Base-by-base conservation (phyloP, 2,113 vertebrate genomes). In the Chaetorhynchus papuensis region DNA sequence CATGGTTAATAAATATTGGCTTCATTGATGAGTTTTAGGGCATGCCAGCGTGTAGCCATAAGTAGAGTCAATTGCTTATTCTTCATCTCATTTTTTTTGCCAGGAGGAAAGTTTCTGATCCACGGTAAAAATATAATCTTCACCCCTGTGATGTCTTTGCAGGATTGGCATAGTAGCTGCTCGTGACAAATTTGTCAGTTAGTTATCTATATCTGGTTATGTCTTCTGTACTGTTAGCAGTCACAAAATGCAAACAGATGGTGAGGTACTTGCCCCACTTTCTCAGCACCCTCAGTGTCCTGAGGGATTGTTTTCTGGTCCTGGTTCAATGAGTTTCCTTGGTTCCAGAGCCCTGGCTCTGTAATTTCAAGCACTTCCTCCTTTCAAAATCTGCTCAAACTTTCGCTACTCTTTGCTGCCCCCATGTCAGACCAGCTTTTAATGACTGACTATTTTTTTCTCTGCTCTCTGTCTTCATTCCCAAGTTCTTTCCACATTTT, bases 371-470 rank as follows among this genome's bases (percentile, higher is more conserved):
- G 70, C 35, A 72, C 53, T 81, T 88, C 45, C 42, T 91, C 35
- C 52, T 88, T 90, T 81, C 60, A 89, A 83, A 94, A 59, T 81
- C 72, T 78, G 39, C 56, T 93, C 47, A 82, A 14, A 68, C 30
- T 93, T 93, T 83, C 87, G 52, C 68, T 90, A 63, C 45, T 88
- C 79, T 92, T 94, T 94, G 88, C 92, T 86, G 65, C 72, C 56
- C 69, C 72, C 72, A 10, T 53, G n/a, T 90, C 76, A 70, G 64
- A 78, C 23, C 7, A 71, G 24, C 68, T 89, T 91, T 95, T 88
- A 88, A 59, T 77, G 33, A 76, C 44, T 61, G 33, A 21, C 15
- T 65, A 30, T 84, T 89, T 91, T 68, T 20, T 61, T 24, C 56
- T 31, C 66, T 87, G 66, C n/a, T 93, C 50, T 76, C 23, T 52